These are phyloP conservation scores for Ursus arctos DNA, from an alignment of 2,113 vertebrate species.

Conservation along the genomic window DNA sequence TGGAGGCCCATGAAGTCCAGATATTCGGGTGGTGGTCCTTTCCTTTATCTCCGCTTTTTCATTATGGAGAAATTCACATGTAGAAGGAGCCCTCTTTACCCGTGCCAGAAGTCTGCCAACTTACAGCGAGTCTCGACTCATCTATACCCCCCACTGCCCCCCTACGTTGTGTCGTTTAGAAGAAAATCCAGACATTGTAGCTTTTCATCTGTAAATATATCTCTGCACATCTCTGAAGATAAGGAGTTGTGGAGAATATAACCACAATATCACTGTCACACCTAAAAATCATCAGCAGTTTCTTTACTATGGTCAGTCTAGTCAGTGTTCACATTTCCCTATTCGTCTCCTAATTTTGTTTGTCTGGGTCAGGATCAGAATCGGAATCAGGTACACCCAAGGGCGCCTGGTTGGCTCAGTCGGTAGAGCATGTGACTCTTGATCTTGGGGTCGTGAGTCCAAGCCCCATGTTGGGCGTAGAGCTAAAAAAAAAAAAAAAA, in stretches of 20 bases:
- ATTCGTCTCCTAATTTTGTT: not conserved
- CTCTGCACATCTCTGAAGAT: not conserved
- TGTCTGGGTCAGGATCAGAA: not conserved
- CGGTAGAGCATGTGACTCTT: not conserved
- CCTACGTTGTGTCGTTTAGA: not conserved
- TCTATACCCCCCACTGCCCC: not conserved
- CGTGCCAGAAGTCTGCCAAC: not conserved
- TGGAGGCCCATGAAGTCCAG: not conserved
- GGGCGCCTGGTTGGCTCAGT: not conserved
- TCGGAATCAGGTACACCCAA: not conserved
- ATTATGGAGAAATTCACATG: not conserved
- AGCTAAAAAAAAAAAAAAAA: not conserved
- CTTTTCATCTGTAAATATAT: not conserved
- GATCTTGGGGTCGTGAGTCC: not conserved
- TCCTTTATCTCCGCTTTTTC: not conserved
- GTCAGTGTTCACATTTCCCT: not conserved
- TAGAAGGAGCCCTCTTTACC: no score
- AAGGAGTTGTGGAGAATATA: not conserved
- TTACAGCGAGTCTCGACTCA: not conserved
- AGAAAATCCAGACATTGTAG: not conserved
- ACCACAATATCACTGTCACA: not conserved
- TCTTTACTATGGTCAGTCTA: not conserved
- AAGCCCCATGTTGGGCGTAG: not conserved
- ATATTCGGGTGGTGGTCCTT: not conserved
- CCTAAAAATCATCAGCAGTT: not conserved